Base-by-base conservation (phyloP, 2,888 invertebrate genomes). In the Conus canariensis region DNA sequence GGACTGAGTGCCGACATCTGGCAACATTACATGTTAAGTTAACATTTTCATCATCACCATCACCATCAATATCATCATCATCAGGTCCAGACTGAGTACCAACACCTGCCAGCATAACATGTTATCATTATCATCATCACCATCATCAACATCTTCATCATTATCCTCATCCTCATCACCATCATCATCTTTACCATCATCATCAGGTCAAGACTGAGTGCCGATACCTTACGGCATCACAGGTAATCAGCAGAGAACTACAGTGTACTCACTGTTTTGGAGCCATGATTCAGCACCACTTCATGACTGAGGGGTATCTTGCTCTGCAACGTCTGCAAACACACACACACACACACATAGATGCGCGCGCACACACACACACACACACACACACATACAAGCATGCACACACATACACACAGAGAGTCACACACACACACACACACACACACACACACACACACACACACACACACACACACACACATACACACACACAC, bases 251-350 rank as follows among this genome's bases (percentile, higher is more conserved):
- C 45, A 45, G 2, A 45, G 45, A 45, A 45, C 45, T 45, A 45
- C 45, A 45, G n/a, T 25, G 10, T 1, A 58, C 82, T 95, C 93
- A 99, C 98, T 5, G 99, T 98, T 97, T 98, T 98, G 4, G 96
- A 97, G 0, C 99, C 99, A 96, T 99, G 99, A n/a, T 97, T 97
- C 97, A 99, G 98, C 92, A 97, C 97, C 0, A 98, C 98, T 96
- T 97, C 97, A 92, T 97, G 96, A 74, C 96, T 96, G 4, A 96
- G 94, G 16, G 97, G 97, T 91, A 97, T 97, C 87, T 96, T 94
- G 85, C 95, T 95, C 56, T 95, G 94, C 16, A 96, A 95, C n/a
- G 95, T 95, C 95, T 97, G 94, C 92, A 80, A 10, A n/a, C 22
- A 70, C 10, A 77, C 12, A 77, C 30, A 80, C 85, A 58, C 59